phyloP scores from a whole-genome alignment of 2,888 invertebrate species.

The Drosophila mulleri region DNA sequence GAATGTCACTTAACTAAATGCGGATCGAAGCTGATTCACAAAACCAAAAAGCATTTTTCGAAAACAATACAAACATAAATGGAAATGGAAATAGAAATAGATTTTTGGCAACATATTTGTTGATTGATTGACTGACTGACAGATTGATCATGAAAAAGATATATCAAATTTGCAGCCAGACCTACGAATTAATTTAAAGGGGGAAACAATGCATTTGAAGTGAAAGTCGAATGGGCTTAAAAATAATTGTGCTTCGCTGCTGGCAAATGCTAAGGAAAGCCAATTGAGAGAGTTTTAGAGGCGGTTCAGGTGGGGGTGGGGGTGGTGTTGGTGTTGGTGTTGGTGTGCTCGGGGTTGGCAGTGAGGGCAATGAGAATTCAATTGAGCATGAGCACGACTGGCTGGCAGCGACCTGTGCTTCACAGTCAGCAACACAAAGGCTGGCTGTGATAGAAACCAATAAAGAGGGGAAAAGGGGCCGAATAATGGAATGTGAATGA shows the following conservation, averaged over 20 bases:
- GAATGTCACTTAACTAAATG: background rate
- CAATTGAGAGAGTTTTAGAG: constrained; percentile 6
- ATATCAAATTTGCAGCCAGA: constrained; percentile 2
- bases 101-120: background rate
- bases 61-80: background rate
- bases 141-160: constrained; percentile 1
- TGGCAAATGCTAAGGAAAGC: constrained; percentile 3
- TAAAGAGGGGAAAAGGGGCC: background rate
- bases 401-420: constrained; percentile 9
- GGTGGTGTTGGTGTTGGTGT: background rate
- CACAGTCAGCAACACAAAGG: constrained; percentile 4
- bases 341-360: background rate
- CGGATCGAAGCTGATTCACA: background rate
- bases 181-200: background rate
- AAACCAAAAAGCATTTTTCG: background rate
- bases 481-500: constrained; percentile 14
- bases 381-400: background rate
- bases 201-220: constrained; percentile 2
- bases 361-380: constrained; percentile 13
- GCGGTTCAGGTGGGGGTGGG: too few relatives aligned
- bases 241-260: constrained; percentile 8
- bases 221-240: constrained; percentile 4
- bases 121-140: constrained; percentile 1
- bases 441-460: background rate
- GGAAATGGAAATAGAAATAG: background rate